Conservation (phyloP, 1,140 invertebrate species). For the Aporrectodea caliginosa region DNA sequence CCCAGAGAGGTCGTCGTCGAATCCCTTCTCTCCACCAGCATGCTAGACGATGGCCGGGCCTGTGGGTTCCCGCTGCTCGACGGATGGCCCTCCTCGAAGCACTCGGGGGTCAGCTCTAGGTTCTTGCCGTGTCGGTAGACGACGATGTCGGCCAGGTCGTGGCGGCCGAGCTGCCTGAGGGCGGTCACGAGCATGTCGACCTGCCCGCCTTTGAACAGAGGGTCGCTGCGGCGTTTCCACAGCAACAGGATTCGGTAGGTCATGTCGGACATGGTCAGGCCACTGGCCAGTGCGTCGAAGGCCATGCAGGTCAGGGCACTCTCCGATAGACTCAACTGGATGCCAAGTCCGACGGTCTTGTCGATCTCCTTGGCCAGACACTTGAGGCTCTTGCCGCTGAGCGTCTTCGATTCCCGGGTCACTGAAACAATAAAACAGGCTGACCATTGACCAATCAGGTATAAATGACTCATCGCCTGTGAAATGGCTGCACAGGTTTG, state of each 20-base stretch:
- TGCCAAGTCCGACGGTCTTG: conserved; percentile 51
- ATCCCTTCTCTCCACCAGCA: too few relatives aligned
- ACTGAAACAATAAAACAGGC: too few relatives aligned
- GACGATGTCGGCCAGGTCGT: conserved; percentile 43
- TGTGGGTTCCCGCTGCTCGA: too few relatives aligned
- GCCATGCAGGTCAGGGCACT: conserved; percentile 53
- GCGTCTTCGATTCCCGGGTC: conserved; percentile 45
- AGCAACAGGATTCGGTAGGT: conserved; percentile 51
- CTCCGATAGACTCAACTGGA: conserved; percentile 52
- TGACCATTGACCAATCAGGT: too few relatives aligned
- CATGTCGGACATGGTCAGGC: conserved; percentile 47
- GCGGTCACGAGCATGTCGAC: conserved; percentile 44
- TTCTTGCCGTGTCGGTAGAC: conserved; percentile 41
- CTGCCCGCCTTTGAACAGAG: conserved; percentile 38
- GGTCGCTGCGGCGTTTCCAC: conserved; percentile 49
- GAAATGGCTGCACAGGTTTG: too few relatives aligned
- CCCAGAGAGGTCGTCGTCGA: too few relatives aligned
- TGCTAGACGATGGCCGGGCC: too few relatives aligned
- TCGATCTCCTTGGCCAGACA: conserved; percentile 44
- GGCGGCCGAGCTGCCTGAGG: conserved; percentile 44
- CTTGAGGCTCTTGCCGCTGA: conserved; percentile 49
- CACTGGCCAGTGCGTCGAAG: conserved; percentile 53
- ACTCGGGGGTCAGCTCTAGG: conserved; percentile 45
- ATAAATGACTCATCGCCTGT: too few relatives aligned
- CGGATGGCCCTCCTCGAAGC: conserved; percentile 27